phyloP scores from a whole-genome alignment of 2,113 vertebrate genomes.

The Pterophyllum scalare region DNA sequence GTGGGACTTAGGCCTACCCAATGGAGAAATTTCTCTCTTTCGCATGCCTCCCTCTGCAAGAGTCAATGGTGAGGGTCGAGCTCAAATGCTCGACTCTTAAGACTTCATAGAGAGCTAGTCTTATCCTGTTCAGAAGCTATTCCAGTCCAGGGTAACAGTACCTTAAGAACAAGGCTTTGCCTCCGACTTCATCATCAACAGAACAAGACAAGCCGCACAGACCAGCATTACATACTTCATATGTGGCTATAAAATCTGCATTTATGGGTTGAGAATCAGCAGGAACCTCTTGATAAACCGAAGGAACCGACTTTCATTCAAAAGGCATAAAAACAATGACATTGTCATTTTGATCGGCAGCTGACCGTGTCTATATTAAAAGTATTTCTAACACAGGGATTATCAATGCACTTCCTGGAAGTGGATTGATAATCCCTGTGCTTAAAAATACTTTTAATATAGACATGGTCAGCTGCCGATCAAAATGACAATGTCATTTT shows the following conservation, averaged over 20 bases:
- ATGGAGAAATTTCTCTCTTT: neutral
- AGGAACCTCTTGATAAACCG: neutral
- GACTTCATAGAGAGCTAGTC: neutral
- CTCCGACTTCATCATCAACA: neutral
- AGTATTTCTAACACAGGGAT: conserved; percentile 60
- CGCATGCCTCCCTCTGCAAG: neutral
- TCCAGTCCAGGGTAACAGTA: neutral
- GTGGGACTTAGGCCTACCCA: neutral
- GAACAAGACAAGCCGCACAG: neutral
- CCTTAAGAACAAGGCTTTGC: neutral
- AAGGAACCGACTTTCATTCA: conserved; percentile 6
- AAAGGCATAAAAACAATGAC: conserved; percentile 42
- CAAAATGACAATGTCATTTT: conserved; percentile 31
- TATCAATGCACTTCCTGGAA: conserved; percentile 73
- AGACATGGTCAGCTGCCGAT: conserved; percentile 46
- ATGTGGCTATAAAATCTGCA: neutral
- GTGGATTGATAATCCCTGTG: conserved; percentile 67
- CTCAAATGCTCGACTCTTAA: neutral
- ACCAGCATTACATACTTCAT: neutral
- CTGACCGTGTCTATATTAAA: conserved; percentile 61
- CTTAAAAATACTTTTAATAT: conserved; percentile 65
- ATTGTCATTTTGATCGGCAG: conserved; percentile 36
- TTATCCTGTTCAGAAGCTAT: neutral
- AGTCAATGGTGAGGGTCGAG: neutral
- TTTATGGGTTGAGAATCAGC: neutral